Evolutionary conservation across 2,888 invertebrate genomes (phyloP), one percentile per base, ranked within the genome.

Genomic region (Ectemnius lituratus): DNA sequence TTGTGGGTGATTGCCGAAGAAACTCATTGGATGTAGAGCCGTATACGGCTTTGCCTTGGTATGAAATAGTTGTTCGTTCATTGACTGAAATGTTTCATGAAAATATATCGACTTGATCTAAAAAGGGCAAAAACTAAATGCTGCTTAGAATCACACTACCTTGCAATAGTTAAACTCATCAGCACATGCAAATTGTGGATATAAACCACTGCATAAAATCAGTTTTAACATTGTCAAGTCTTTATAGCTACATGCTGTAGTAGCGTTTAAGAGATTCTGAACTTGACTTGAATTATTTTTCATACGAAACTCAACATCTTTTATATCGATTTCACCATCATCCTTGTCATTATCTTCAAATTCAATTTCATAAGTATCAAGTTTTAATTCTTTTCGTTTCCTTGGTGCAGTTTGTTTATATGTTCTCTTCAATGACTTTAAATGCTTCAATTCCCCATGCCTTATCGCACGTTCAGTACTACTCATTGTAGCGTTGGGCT

Each of bases 81-180:
- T 93, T 0, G 95, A 94, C 95, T 96, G 91, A 8, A 91, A 91
- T 72, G 27, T 52, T 56, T 20, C 52, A 72, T 27, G 60, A 65
- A 27, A 11, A 62, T 61, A 37, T 58, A 60, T 5, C 27, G n/a
- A 68, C 16, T 56, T n/a, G n/a, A 45, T 47, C 27, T 13, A 27
- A 2, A n/a, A 23, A 11, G 4, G 1, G 13, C 23, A 18, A 59
- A 46, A 28, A 37, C 16, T 45, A 52, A n/a, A n/a, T 47, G 2
- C 1, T n/a, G 23, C 5, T 37, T 45, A n/a, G 20, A 46, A 45
- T 65, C 27, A 66, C 20, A 75, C 84, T 90, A 94, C 94, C 93
- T 98, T 97, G 86, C 95, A 97, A 84, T 96, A 95, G 91, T 99
- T 99, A 85, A 96, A 96, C 85, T 97, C 97, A 90, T 99, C 99